These are phyloP conservation scores for Ornithoptera alexandrae DNA, from an alignment of 2,888 invertebrate genomes.

Conservation along the genomic window DNA sequence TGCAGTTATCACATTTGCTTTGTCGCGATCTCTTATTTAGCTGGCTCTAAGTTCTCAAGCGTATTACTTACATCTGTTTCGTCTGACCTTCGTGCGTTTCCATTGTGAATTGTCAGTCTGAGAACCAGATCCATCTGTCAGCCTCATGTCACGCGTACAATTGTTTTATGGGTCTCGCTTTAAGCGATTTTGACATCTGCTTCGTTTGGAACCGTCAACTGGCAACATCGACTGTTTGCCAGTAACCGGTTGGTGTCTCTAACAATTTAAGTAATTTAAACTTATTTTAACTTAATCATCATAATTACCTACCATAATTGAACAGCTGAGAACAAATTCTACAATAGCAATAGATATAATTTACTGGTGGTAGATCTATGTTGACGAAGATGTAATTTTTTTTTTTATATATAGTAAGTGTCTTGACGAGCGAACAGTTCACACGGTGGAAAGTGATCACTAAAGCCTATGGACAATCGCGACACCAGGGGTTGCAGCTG, in stretches of 20 bases:
- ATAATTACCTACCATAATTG: too few relatives aligned
- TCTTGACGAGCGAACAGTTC: too few relatives aligned
- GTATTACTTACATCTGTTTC: constrained; percentile 39
- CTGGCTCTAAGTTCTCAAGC: constrained; percentile 18
- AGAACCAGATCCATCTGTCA: constrained; percentile 44
- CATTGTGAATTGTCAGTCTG: constrained; percentile 35
- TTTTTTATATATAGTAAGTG: too few relatives aligned
- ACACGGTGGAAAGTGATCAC: too few relatives aligned
- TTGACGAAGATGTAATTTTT: too few relatives aligned
- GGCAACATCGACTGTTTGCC: constrained; percentile 27
- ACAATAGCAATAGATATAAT: too few relatives aligned
- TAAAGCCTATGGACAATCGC: too few relatives aligned
- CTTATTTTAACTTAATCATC: not conserved
- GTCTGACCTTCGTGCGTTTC: constrained; percentile 35
- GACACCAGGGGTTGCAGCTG: too few relatives aligned
- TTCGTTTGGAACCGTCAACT: constrained; percentile 29
- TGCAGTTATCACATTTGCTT: not conserved
- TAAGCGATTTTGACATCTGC: constrained; percentile 35
- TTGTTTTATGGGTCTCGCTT: constrained; percentile 36
- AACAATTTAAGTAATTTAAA: not conserved
- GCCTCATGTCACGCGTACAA: constrained; percentile 41
- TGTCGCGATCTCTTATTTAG: not conserved
- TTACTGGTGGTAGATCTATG: too few relatives aligned
- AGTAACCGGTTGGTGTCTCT: constrained; percentile 3
- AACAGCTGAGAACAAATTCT: too few relatives aligned